A percentile compares a stretch with the other conserved stretches of the same genome.
Evolutionary conservation across 1,140 invertebrate genomes (phyloP).

Genomic region (Drosophila pruinosa): DNA sequence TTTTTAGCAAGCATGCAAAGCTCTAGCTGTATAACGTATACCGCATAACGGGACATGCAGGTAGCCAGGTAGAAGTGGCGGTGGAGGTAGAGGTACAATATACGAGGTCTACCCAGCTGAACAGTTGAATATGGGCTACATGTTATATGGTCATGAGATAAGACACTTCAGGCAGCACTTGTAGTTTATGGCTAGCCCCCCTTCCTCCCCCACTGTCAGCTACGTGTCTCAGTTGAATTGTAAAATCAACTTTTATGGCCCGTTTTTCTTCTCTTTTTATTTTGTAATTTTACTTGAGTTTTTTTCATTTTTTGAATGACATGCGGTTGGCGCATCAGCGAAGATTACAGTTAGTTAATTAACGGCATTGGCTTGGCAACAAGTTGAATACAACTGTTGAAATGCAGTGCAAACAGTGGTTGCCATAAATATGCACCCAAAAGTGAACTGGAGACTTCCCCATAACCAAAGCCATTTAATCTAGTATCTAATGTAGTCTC

Average conservation of each 20-base stretch:
- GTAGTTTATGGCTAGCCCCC: conserved; percentile 48
- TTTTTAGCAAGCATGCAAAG: conserved; percentile 29
- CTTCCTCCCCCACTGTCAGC: not conserved
- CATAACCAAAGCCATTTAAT: not conserved
- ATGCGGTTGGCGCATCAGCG: conserved; percentile 24
- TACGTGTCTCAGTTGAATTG: conserved; percentile 9
- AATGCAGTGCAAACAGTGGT: conserved; percentile 18
- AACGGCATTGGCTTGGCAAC: conserved; percentile 29
- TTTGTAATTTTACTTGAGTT: not conserved
- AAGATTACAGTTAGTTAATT: conserved; percentile 60
- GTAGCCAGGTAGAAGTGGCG: not conserved
- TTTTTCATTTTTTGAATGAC: conserved; percentile 29
- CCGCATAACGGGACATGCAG: conserved; percentile 48
- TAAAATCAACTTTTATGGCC: conserved; percentile 41
- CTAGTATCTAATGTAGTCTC: not conserved
- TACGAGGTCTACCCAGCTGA: not conserved
- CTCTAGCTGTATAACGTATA: conserved; percentile 38
- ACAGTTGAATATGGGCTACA: conserved; percentile 39
- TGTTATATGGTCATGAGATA: conserved; percentile 70
- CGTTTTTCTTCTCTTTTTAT: conserved; percentile 14
- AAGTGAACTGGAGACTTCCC: conserved; percentile 33
- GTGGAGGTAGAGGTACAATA: not conserved
- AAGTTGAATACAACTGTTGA: not conserved
- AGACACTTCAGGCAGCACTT: conserved; percentile 68
- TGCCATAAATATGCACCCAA: conserved; percentile 49